Conservation (phyloP, 2,113 vertebrate genomes). For the cattle (Bos taurus) region DNA sequence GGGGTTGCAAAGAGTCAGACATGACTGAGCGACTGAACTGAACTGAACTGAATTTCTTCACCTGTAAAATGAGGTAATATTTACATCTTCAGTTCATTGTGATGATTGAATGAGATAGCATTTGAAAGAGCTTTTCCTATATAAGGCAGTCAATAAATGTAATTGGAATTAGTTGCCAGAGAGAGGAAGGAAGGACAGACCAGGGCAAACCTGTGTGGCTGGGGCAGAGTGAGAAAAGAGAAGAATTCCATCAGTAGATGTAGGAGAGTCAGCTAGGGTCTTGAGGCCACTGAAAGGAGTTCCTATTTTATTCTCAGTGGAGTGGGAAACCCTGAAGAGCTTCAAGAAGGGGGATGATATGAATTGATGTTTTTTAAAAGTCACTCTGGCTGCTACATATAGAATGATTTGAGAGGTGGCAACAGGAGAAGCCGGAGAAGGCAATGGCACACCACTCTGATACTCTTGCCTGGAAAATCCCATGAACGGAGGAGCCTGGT, state of each 20-base stretch:
- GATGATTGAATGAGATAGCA: background rate
- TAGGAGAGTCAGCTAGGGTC: background rate
- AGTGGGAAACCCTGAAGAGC: background rate
- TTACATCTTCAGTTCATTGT: background rate
- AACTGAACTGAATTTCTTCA: background rate
- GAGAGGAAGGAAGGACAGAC: background rate
- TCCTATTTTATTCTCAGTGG: background rate
- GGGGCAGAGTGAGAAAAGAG: background rate
- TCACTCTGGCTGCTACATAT: background rate
- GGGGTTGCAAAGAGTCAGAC: background rate
- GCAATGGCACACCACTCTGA: too few species aligned
- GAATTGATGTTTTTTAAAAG: background rate
- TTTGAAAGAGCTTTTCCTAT: slow-evolving; percentile 21
- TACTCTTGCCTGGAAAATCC: too few species aligned
- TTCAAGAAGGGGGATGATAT: background rate
- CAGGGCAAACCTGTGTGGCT: background rate
- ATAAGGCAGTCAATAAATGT: background rate
- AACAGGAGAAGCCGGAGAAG: background rate
- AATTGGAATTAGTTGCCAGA: background rate
- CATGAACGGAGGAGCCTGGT: too few species aligned
- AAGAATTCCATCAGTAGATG: background rate
- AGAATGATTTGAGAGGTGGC: background rate
- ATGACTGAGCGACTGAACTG: background rate
- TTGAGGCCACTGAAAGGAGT: background rate
- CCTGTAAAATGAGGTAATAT: background rate